A percentile compares a stretch with the other conserved stretches of the same genome.
Evolutionary conservation across 2,797 vertebrate species (phyloP).

Genomic region (Kryptopterus vitreolus): DNA sequence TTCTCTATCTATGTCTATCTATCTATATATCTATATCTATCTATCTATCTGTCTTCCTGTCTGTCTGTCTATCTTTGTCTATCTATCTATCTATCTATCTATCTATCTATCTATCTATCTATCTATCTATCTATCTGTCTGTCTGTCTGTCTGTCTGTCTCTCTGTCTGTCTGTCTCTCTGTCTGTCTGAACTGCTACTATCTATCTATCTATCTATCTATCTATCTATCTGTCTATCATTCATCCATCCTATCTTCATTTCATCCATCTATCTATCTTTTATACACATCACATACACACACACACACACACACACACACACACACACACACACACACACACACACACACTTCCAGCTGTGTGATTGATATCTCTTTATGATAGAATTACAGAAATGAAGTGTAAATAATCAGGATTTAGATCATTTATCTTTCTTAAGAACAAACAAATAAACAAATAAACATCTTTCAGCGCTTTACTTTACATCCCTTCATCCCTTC

Average conservation of each 20-base stretch:
- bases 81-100: neutral
- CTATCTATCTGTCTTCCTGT: neutral
- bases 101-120: conserved; percentile 28
- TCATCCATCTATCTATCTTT: too few species aligned
- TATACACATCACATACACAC: too few species aligned
- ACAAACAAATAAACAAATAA: neutral
- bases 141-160: neutral
- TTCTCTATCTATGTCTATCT: too few species aligned
- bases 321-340: too few species aligned
- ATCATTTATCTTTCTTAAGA: neutral
- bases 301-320: too few species aligned
- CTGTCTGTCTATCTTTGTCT: neutral
- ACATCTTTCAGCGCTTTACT: neutral
- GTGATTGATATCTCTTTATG: neutral
- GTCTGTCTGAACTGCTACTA: too few species aligned
- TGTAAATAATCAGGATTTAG: neutral
- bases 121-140: conserved; percentile 37
- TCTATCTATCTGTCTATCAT: too few species aligned
- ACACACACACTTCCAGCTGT: neutral
- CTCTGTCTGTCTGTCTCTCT: too few species aligned
- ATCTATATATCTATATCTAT: too few species aligned
- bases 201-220: too few species aligned
- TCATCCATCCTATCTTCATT: too few species aligned
- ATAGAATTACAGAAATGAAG: neutral
- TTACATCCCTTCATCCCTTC: neutral